These are phyloP conservation scores for Archips crataeganus DNA, from an alignment of 2,888 invertebrate species.

Conservation along the genomic window DNA sequence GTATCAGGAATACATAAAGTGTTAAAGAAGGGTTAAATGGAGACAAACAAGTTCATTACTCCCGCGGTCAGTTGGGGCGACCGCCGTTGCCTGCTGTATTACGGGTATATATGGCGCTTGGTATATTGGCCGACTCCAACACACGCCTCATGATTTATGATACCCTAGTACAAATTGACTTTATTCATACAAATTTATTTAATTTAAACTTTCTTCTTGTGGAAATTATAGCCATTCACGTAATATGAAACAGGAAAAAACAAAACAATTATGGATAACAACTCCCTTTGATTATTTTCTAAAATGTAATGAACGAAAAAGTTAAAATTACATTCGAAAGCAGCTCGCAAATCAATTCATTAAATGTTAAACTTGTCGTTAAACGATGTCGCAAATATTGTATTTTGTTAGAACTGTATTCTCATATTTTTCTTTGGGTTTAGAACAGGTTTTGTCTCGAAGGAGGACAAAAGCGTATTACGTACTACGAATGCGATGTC, in stretches of 20 bases:
- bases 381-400: conserved; percentile 2
- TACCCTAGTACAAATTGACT: conserved; percentile 10
- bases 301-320: conserved; percentile 19
- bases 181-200: background rate
- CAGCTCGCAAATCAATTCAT: background rate
- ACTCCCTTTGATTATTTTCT: conserved; percentile 1
- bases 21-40: conserved; percentile 63
- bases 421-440: background rate
- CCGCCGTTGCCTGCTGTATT: conserved; percentile 54
- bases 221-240: background rate
- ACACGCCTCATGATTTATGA: conserved; percentile 40
- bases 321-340: conserved; percentile 20
- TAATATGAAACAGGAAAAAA: background rate
- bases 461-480: conserved; percentile 19
- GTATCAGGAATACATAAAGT: conserved; percentile 58
- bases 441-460: conserved; percentile 13
- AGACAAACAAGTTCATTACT: conserved; percentile 71
- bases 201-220: background rate
- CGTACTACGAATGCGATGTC: conserved; percentile 11
- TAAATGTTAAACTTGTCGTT: background rate
- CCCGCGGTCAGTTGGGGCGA: conserved; percentile 58
- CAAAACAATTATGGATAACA: background rate
- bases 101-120: conserved; percentile 38
- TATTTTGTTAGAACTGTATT: background rate
- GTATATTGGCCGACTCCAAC: conserved; percentile 30